Base-by-base conservation (phyloP, 2,113 vertebrate genomes). In the Alligator mississippiensis region DNA sequence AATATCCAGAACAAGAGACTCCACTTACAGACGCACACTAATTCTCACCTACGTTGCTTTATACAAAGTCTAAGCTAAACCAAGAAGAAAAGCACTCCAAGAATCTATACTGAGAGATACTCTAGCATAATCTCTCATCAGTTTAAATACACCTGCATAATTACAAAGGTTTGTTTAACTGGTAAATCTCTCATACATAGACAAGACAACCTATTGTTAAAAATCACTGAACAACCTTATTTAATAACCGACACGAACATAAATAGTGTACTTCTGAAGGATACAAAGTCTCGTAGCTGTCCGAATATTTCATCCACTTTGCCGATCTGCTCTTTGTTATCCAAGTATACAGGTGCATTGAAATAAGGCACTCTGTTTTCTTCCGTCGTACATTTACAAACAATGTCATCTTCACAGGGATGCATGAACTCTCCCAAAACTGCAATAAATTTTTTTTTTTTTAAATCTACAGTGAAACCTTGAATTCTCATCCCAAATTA, bases 281-380 rank as follows among this genome's bases (percentile, higher is more conserved):
- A 99, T 99, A 99, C 99, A 98, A 99, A 99, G 89, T 99, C 99
- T 79, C 99, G 98, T 54, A 99, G 98, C 91, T 99, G 99, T 19
- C 99, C 99, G 6, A 99, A 99, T 96, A 99, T 99, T 97, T 99
- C 99, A 90, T 99, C 99, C 93, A 99, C 99, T 96, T 99, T 99
- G 22, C 99, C 99, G 17, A 99, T 99, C 94, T 99, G 99, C 83
- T 99, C 99, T 95, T 99, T 99, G 97, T 99, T 99, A 94, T 99
- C 99, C 98, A 99, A 96, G 88, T 99, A 99, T 57, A 99, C 99
- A 0, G 99, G 99, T 22, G 99, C 99, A 2, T 99, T 99, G 97
- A 99, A 99, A 94, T 99, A 99, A 79, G 99, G 99, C 86, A 99
- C 99, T 91, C 99, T 99, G 96, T 98, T 99, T 92, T 99, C 99